A percentile compares a stretch with the other conserved stretches of the same genome.
Evolutionary conservation across 2,113 vertebrate genomes (phyloP).

Genomic region (pig (Sus scrofa)): T2T-Sscrofa CM000820.6:49608501-49609000

Average conservation of each 20-base stretch:
- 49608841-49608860: conserved; percentile 42
- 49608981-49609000: background rate
- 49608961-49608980: background rate
- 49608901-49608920: conserved; percentile 62
- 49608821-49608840: conserved; percentile 65
- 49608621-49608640: conserved; percentile 44
- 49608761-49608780: conserved; percentile 58
- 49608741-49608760: background rate
- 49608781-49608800: conserved; percentile 26
- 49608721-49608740: background rate
- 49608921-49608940: conserved; percentile 61
- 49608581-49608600: conserved; percentile 35
- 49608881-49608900: conserved; percentile 65
- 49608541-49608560: background rate
- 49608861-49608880: conserved; percentile 66
- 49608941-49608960: conserved; percentile 44
- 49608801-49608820: background rate
- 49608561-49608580: background rate
- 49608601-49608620: background rate
- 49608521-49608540: conserved; percentile 30
- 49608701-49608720: background rate
- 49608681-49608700: background rate
- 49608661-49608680: background rate
- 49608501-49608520: background rate
- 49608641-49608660: background rate